Evolutionary conservation across 2,797 vertebrate species (phyloP).

Genomic region (Lutjanus campechanus): DNA sequence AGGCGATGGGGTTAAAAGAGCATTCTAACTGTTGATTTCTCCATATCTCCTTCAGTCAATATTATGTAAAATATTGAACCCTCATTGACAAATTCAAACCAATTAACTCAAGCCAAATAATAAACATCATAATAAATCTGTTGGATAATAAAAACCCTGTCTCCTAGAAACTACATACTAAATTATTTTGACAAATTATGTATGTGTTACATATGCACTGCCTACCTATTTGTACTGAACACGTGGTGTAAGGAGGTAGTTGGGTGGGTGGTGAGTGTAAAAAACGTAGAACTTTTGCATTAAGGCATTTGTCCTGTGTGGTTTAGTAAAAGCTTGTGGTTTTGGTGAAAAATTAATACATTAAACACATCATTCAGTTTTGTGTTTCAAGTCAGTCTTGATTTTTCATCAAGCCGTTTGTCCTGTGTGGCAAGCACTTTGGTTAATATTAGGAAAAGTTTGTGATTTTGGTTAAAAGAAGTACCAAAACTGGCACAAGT

Average conservation of each 20-base stretch:
- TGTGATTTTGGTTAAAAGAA: too few species aligned
- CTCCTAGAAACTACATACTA: not conserved
- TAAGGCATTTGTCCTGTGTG: not conserved
- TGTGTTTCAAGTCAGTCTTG: not conserved
- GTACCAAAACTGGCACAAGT: too few species aligned
- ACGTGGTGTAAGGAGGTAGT: not conserved
- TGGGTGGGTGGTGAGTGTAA: not conserved
- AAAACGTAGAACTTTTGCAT: not conserved
- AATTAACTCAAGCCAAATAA: conserved; percentile 5
- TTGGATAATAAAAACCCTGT: not conserved
- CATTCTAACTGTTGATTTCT: not conserved
- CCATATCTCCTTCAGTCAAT: not conserved
- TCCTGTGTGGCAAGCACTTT: too few species aligned
- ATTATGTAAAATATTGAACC: not conserved
- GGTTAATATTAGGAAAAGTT: too few species aligned
- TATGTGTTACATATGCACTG: not conserved
- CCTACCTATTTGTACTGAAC: too few species aligned
- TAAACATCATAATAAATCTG: not conserved
- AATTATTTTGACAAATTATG: not conserved
- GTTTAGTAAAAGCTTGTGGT: not conserved
- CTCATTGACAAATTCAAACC: not conserved
- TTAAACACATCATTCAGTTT: not conserved
- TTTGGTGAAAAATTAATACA: not conserved
- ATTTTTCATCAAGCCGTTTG: not conserved
- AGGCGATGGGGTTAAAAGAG: conserved; percentile 40